Evolutionary conservation across 1,140 invertebrate species (phyloP), one percentile per base, ranked within the genome.

Genomic region (Drosophila leontia): DNA sequence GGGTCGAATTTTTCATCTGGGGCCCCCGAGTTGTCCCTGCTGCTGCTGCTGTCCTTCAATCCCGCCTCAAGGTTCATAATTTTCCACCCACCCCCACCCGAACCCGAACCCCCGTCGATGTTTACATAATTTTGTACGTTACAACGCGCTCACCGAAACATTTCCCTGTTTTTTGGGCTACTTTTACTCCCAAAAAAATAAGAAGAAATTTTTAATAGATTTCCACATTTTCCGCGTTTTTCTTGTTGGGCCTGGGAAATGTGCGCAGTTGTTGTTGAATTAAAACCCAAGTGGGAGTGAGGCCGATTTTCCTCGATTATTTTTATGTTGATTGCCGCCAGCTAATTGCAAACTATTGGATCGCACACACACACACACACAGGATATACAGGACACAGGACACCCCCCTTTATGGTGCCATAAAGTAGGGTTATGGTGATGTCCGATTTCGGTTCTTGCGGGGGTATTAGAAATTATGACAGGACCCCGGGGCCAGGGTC

Each of bases 41-140:
- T 47, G 39, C 50, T 17, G 42, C 47, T 13, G 17, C 37, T 48
- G 50, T 41, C 41, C 63, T 68, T 69, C 67, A 69, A 37, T 44
- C 55, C 44, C 44, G 70, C 77, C 80, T 48, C 55, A 80, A 84
- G 76, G 84, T 71, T 81, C 84, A 88, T 88, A 88, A 88, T 88
- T 88, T 87, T 78, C 59, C n/a, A 9, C 45, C 67, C 48, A 74
- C 64, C 19, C 41, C 9, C 23, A 23, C 23, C 23, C n/a, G n/a
- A n/a, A 23, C 5, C 50, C 19, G 53, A 56, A n/a, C 41, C 35
- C n/a, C 26, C 42, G 68, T 23, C 59, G 75, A 77, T 90, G 85
- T 90, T 90, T 90, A 90, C 85, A 90, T 90, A 90, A 90, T 90
- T 90, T 90, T 90, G 85, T 90, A 77, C 85, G 85, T 85, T 91